phyloP scores from a whole-genome alignment of 2,888 invertebrate genomes.

The Athrips mouffetella region DNA sequence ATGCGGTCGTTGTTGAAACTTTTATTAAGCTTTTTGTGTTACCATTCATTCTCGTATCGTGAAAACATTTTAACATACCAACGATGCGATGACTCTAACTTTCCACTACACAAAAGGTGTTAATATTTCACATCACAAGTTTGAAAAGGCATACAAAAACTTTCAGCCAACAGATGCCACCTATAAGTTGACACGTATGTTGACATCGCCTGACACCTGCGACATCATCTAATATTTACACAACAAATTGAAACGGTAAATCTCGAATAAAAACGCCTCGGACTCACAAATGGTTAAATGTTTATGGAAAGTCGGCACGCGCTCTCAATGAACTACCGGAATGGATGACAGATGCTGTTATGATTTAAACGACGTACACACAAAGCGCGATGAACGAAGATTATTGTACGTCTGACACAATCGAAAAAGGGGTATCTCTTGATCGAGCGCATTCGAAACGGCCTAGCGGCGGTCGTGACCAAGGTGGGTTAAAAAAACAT shows the following conservation, averaged over 20 bases:
- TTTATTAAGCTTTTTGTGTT: constrained; percentile 57
- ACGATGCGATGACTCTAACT: constrained; percentile 29
- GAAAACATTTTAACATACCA: constrained; percentile 21
- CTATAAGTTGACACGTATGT: constrained; percentile 42
- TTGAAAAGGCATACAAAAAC: constrained; percentile 37
- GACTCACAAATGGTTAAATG: constrained; percentile 44
- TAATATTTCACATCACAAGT: constrained; percentile 37
- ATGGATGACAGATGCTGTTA: constrained; percentile 53
- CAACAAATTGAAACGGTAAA: constrained; percentile 48
- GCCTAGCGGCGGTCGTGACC: constrained; percentile 30
- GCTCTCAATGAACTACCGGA: constrained; percentile 44
- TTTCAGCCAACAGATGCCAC: constrained; percentile 43
- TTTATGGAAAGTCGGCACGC: constrained; percentile 55
- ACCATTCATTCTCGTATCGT: constrained; percentile 25
- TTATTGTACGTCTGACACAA: constrained; percentile 65
- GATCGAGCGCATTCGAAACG: constrained; percentile 39
- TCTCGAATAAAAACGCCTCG: constrained; percentile 34
- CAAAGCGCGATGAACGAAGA: constrained; percentile 45
- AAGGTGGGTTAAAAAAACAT: constrained; percentile 29
- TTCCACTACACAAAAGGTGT: constrained; percentile 24
- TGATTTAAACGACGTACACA: constrained; percentile 50
- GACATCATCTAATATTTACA: constrained; percentile 39
- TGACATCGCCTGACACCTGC: constrained; percentile 35
- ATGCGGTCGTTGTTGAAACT: constrained; percentile 60
- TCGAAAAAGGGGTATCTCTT: constrained; percentile 48